Percentiles rank a stretch among this genome's conserved stretches.
Evolutionary conservation across 37 sponge, comb jelly and placozoan genomes (phyloP).

Genomic region (Haliclona indistincta): DNA sequence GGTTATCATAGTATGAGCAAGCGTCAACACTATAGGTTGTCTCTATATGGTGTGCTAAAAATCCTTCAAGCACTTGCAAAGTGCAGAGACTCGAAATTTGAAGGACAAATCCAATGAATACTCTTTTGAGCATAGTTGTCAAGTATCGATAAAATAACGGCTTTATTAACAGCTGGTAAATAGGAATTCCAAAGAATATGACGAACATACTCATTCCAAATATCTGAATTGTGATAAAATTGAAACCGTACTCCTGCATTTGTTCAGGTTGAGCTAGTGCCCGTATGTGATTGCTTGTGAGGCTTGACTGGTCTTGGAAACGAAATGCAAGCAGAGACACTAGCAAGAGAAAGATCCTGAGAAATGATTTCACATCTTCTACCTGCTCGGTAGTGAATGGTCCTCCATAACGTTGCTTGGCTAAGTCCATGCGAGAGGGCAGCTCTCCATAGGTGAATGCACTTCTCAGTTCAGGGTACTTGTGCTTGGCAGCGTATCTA

Average conservation of each 20-base stretch:
- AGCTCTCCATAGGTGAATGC: constrained; percentile 1
- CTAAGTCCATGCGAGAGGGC: not conserved
- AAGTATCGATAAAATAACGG: constrained; percentile 1
- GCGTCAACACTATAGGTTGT: not conserved
- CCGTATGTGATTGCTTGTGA: no score
- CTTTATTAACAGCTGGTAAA: not conserved
- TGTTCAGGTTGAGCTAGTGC: no score
- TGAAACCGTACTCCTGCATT: no score
- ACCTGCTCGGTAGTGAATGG: not conserved
- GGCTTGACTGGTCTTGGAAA: no score
- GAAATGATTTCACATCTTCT: not conserved
- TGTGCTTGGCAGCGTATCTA: not conserved
- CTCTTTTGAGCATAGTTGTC: constrained; percentile 1
- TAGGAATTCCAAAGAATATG: not conserved
- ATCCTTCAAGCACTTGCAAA: not conserved
- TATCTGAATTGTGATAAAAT: not conserved
- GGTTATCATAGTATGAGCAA: not conserved
- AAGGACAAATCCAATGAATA: not conserved
- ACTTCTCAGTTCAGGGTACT: not conserved
- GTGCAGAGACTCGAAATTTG: not conserved
- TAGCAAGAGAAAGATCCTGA: not conserved
- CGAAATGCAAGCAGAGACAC: not conserved
- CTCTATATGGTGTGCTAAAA: not conserved
- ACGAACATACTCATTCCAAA: not conserved
- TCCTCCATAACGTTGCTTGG: not conserved